Evolutionary conservation across 1,140 invertebrate species (phyloP).

Genomic region (Dendroctonus valens): DNA sequence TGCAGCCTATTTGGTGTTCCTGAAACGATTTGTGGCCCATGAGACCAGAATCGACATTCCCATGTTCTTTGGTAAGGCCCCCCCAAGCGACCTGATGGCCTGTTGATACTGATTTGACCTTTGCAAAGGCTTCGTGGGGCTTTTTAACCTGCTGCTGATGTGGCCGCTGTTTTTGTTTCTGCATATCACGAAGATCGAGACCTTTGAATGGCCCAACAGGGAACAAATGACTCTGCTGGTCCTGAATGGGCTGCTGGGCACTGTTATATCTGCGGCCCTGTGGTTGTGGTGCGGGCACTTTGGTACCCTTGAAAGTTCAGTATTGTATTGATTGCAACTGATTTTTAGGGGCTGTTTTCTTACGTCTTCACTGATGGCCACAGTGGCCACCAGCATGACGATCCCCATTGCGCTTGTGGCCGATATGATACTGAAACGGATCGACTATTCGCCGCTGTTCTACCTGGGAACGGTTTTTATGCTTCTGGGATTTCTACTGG

Average conservation of each 20-base stretch:
- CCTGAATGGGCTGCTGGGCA: slow-evolving; percentile 83
- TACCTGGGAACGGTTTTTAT: slow-evolving; percentile 79
- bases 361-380: slow-evolving; percentile 84
- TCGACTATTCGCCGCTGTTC: slow-evolving; percentile 72
- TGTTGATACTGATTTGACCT: slow-evolving; percentile 11
- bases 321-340: slow-evolving; percentile 17
- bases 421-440: slow-evolving; percentile 73
- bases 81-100: not conserved
- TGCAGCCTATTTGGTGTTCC: slow-evolving; percentile 79
- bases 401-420: slow-evolving; percentile 84
- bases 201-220: slow-evolving; percentile 77
- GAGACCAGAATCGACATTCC: slow-evolving; percentile 88
- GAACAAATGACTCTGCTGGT: slow-evolving; percentile 76
- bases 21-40: slow-evolving; percentile 76
- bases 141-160: slow-evolving; percentile 76
- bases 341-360: slow-evolving; percentile 80
- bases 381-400: slow-evolving; percentile 76
- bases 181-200: slow-evolving; percentile 74
- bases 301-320: not conserved
- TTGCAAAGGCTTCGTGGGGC: slow-evolving; percentile 77
- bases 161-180: slow-evolving; percentile 87
- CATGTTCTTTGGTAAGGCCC: slow-evolving; percentile 81
- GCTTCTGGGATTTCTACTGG: slow-evolving; percentile 73
- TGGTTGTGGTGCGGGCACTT: slow-evolving; percentile 73
- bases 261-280: slow-evolving; percentile 80